Conservation (phyloP, 1,140 invertebrate genomes). For the Tetraneura akinire region DNA sequence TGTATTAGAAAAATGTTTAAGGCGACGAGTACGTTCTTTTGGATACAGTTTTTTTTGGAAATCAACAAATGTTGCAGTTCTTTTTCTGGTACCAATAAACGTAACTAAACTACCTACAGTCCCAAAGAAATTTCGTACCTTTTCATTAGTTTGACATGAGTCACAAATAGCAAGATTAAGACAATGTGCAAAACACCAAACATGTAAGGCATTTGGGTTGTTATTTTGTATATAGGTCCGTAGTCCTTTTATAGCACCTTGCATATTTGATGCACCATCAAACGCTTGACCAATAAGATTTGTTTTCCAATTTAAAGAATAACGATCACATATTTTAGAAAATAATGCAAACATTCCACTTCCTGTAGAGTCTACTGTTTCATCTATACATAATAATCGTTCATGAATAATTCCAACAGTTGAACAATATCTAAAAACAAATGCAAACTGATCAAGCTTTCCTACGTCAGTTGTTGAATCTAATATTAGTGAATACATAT, state of each 20-base stretch:
- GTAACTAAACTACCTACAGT: neutral
- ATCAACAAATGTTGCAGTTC: neutral
- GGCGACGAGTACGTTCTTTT: neutral
- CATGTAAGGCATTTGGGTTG: slow-evolving; percentile 5
- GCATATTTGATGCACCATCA: slow-evolving; percentile 16
- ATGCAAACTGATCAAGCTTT: slow-evolving; percentile 10
- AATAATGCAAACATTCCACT: slow-evolving; percentile 18
- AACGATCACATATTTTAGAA: neutral
- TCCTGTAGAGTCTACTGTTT: neutral
- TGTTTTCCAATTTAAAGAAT: neutral
- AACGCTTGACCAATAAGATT: neutral
- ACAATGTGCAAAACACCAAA: slow-evolving; percentile 28
- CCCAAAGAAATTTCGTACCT: neutral
- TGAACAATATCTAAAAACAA: neutral
- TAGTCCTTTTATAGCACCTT: neutral
- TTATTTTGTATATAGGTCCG: neutral
- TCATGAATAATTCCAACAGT: neutral
- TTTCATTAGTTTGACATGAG: neutral
- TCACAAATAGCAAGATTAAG: neutral
- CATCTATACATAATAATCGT: slow-evolving; percentile 8
- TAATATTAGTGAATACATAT: neutral
- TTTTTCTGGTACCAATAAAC: slow-evolving; percentile 18
- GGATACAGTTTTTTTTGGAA: neutral
- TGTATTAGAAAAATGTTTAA: slow-evolving; percentile 1
- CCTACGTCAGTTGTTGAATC: neutral